phyloP scores from a whole-genome alignment of 2,113 vertebrate species.

The Miniopterus natalensis region DNA sequence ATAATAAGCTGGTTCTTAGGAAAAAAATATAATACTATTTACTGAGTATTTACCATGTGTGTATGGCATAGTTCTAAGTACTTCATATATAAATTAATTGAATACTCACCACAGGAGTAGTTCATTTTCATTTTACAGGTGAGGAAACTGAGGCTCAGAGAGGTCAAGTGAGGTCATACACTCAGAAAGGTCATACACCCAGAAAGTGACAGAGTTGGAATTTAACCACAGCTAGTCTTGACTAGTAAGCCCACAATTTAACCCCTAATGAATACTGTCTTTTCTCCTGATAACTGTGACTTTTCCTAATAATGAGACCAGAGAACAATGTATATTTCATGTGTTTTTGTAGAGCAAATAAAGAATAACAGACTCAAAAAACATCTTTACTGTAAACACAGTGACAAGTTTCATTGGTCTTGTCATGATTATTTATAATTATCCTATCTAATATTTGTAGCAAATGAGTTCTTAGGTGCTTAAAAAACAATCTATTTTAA shows the following conservation, averaged over 20 bases:
- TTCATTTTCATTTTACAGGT: neutral
- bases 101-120: neutral
- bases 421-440: slow-evolving; percentile 67
- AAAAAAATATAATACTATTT: slow-evolving; percentile 1
- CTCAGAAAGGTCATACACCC: neutral
- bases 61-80: slow-evolving; percentile 12
- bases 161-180: neutral
- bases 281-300: neutral
- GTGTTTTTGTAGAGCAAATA: slow-evolving; percentile 48
- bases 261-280: neutral
- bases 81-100: neutral
- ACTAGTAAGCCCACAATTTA: slow-evolving; percentile 18
- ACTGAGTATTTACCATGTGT: neutral
- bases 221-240: slow-evolving; percentile 10
- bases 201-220: neutral
- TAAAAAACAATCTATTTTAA: slow-evolving; percentile 51
- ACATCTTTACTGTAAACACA: slow-evolving; percentile 58
- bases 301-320: slow-evolving; percentile 28
- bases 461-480: slow-evolving; percentile 57
- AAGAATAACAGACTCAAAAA: slow-evolving; percentile 54
- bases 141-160: neutral
- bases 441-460: slow-evolving; percentile 47
- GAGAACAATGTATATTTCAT: neutral
- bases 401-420: slow-evolving; percentile 14
- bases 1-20: neutral